Base-by-base conservation (phyloP, 1,140 invertebrate genomes). In the Cylas formicarius region DNA sequence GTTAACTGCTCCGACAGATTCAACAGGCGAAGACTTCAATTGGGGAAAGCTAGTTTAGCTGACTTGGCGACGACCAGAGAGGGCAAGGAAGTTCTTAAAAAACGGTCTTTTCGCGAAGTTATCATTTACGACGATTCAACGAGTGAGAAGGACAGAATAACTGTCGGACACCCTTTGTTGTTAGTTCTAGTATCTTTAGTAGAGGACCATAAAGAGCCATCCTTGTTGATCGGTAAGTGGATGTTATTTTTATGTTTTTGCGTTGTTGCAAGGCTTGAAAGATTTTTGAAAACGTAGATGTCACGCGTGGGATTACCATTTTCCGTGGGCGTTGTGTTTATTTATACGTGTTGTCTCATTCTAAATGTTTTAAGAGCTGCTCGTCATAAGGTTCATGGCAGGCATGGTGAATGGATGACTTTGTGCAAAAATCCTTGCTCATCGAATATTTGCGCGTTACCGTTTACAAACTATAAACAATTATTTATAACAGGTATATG, bases 1-100 rank as follows among this genome's bases (percentile, higher is more conserved):
- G 72, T 87, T 14, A 84, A 82, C 62, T 85, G 82, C 58, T 75
- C 78, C 2, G 84, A 86, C 61, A 66, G 83, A 22, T 80, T 84
- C 61, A 84, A 81, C 56, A 68, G 81, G 24, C 70, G 77, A 48
- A 64, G 83, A 14, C 67, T 87, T 39, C 80, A 82, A 57, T 72
- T 74, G 50, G 80, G 82, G 2, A 80, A 80, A 53, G 77, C 77
- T 1, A 72, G 70, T 2, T 63, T 85, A 7, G 75, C 77, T 13
- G 84, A 86, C 58, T 58, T 86, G 41, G 77, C 82, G 1, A 74
- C 73, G 8, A 72, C 73, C 18, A 60, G 72, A 32, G 72, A 78
- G 16, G 79, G 74, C 39, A 83, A 84, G 57, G 80, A 82, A 40
- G 50, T 74, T 6, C 67, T 82, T 18, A 73, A 73, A 54, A 72